Evolutionary conservation across 2,113 vertebrate species (phyloP).

Genomic region (Myiozetetes cayanensis): DNA sequence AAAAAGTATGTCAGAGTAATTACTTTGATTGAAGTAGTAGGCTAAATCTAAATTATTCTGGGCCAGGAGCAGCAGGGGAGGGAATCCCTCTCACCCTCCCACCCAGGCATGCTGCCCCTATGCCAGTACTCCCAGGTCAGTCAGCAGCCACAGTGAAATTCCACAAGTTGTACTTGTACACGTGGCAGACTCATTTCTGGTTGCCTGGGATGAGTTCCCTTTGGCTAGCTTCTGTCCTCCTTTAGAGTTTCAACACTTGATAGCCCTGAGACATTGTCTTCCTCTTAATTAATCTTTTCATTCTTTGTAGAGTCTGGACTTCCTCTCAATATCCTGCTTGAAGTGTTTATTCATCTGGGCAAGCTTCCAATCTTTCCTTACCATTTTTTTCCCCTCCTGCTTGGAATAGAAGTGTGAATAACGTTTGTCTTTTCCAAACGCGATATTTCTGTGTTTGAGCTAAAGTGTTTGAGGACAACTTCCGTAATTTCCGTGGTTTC

Average conservation of each 20-base stretch:
- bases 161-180: fast-evolving
- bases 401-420: neutral
- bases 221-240: neutral
- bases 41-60: neutral
- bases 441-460: neutral
- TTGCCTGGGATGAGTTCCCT: neutral
- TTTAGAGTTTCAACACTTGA: neutral
- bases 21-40: neutral
- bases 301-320: slow-evolving; percentile 4
- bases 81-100: too few species aligned
- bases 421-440: neutral
- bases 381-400: neutral
- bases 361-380: neutral
- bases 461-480: neutral
- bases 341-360: neutral
- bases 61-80: neutral
- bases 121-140: neutral
- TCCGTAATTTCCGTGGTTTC: neutral
- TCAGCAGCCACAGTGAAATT: neutral
- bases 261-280: neutral
- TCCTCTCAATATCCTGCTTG: neutral
- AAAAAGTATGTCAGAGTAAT: neutral
- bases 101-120: fast-evolving
- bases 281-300: slow-evolving; percentile 9
- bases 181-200: neutral